These are phyloP conservation scores for Priocnemis perturbator DNA, from an alignment of 2,888 invertebrate genomes.

Conservation along the genomic window DNA sequence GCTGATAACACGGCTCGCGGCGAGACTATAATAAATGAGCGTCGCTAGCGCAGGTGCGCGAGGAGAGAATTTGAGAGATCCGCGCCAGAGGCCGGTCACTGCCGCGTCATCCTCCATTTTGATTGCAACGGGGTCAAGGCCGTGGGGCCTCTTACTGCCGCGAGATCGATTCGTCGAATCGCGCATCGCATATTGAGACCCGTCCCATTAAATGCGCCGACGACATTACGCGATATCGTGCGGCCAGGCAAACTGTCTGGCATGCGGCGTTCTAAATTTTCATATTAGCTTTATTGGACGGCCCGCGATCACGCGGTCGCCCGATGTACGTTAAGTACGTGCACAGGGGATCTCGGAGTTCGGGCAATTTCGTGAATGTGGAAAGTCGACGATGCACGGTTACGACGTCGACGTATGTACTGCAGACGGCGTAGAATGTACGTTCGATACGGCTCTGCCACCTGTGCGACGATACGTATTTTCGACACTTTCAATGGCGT, in stretches of 20 bases:
- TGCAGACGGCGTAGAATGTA: no score
- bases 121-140: slow-evolving; percentile 46
- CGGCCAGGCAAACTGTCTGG: neutral
- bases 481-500: no score
- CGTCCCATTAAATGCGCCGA: neutral
- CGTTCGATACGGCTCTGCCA: no score
- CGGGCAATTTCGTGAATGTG: no score
- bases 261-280: neutral
- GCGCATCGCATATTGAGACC: slow-evolving; percentile 10
- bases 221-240: neutral
- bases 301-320: neutral
- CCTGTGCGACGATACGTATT: no score
- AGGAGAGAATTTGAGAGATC: slow-evolving; percentile 10
- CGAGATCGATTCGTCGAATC: slow-evolving; percentile 37
- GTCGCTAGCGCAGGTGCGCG: neutral
- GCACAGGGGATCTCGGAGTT: no score
- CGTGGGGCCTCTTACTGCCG: slow-evolving; percentile 40
- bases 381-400: no score
- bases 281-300: neutral
- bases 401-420: no score
- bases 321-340: no score
- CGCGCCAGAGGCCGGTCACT: slow-evolving; percentile 20
- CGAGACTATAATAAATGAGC: neutral
- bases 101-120: slow-evolving; percentile 37
- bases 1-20: neutral